Percentiles rank a stretch among this genome's conserved stretches.
phyloP scores from a whole-genome alignment of 2,888 invertebrate genomes.

The Mesorhabditis spiculigera region DNA sequence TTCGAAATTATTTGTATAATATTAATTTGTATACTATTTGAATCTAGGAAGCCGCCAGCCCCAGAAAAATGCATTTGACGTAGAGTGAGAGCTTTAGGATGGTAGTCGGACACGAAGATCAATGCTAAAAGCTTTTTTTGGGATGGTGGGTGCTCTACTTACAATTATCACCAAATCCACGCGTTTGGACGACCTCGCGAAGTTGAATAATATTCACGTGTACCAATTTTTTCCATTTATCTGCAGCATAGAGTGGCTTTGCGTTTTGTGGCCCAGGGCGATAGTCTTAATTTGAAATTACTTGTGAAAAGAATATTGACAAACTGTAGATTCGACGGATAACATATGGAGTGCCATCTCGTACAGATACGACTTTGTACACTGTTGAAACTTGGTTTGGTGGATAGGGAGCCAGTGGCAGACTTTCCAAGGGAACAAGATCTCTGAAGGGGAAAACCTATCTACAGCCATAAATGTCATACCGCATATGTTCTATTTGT shows the following conservation, averaged over 20 bases:
- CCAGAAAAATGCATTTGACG: conserved; percentile 75
- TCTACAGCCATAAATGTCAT: neutral
- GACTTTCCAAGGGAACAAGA: conserved; percentile 34
- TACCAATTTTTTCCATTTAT: conserved; percentile 84
- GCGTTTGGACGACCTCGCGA: conserved; percentile 84
- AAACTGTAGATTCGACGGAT: conserved; percentile 38
- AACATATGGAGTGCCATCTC: conserved; percentile 40
- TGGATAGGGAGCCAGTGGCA: conserved; percentile 15
- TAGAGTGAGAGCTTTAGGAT: conserved; percentile 83
- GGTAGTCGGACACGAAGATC: conserved; percentile 92
- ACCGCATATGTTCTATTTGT: conserved; percentile 16
- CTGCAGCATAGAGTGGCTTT: conserved; percentile 80
- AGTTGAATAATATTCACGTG: conserved; percentile 91
- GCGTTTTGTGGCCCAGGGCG: conserved; percentile 67
- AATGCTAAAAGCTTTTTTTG: conserved; percentile 69
- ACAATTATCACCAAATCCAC: conserved; percentile 91
- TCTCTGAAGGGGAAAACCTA: conserved; percentile 31
- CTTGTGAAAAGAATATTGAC: neutral
- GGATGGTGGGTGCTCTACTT: conserved; percentile 60
- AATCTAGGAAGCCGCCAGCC: conserved; percentile 19
- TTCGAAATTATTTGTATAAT: neutral
- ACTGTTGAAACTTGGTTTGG: conserved; percentile 15
- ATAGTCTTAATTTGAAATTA: neutral
- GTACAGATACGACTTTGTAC: conserved; percentile 31
- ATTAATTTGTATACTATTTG: conserved; percentile 11